Conservation (phyloP, 2,888 invertebrate species). For the Agrilus mali region DNA sequence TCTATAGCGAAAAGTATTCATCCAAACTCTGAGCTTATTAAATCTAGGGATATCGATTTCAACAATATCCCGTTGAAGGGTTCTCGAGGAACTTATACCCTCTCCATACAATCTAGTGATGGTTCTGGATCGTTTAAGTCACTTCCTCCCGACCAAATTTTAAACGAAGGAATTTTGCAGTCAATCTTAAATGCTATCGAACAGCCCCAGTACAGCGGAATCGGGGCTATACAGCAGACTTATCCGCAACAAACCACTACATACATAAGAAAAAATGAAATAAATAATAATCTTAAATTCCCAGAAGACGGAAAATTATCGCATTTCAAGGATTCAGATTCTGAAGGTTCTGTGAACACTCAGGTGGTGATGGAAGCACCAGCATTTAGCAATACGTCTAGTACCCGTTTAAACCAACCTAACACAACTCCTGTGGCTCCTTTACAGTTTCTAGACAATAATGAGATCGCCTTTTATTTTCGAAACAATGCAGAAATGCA, state of each 20-base stretch:
- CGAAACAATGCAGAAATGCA: constrained; percentile 21
- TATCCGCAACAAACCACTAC: constrained; percentile 21
- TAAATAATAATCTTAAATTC: constrained; percentile 1
- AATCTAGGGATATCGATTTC: constrained; percentile 30
- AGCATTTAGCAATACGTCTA: constrained; percentile 4
- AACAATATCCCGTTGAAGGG: constrained; percentile 43
- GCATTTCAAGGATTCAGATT: constrained; percentile 17
- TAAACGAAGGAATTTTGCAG: constrained; percentile 67
- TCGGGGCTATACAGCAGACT: constrained; percentile 21
- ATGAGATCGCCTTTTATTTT: constrained; percentile 48
- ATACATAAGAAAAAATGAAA: constrained; percentile 14
- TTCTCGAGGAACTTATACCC: constrained; percentile 51
- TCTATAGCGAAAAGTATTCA: constrained; percentile 28
- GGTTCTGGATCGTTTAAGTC: constrained; percentile 30
- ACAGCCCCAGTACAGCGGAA: constrained; percentile 39
- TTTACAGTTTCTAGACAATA: constrained; percentile 38
- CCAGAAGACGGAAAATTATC: constrained; percentile 19
- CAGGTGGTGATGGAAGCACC: constrained; percentile 24
- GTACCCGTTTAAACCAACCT: constrained; percentile 4
- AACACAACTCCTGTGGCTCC: constrained; percentile 18
- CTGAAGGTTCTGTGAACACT: constrained; percentile 36
- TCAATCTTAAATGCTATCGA: constrained; percentile 75
- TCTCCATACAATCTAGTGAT: constrained; percentile 65
- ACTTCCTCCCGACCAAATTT: constrained; percentile 59
- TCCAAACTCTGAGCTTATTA: constrained; percentile 27